Evolutionary conservation across 64 coral and sea anemone genomes (phyloP), one percentile per base, ranked within the genome.

Genomic region (Pocillopora verrucosa): DNA sequence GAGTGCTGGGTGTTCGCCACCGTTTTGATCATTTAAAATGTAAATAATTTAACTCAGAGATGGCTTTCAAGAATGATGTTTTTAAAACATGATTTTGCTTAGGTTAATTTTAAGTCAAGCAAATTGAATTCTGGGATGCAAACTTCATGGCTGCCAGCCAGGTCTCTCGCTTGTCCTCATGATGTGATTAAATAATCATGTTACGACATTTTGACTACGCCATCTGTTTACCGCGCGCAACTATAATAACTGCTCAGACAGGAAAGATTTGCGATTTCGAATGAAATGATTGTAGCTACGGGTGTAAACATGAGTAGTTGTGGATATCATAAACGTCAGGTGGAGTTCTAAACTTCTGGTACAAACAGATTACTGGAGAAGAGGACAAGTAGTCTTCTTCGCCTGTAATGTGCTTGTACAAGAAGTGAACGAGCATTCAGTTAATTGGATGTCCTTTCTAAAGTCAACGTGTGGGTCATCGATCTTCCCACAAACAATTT

Each of bases 381-480:
- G 59, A 80, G 26, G 78, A 80, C 11, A 62, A 2, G n/a, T n/a
- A n/a, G n/a, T n/a, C n/a, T n/a, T n/a, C n/a, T n/a, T n/a, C n/a
- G n/a, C n/a, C n/a, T n/a, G n/a, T n/a, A n/a, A n/a, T n/a, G n/a
- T n/a, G n/a, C n/a, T n/a, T n/a, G n/a, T n/a, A n/a, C n/a, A n/a
- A n/a, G n/a, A n/a, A n/a, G n/a, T 16, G 58, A 11, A 5, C 5
- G 3, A 35, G 13, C 78, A 4, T 25, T 30, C 25, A 59, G 78
- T n/a, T 61, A 56, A 14, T 26, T 58, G 58, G 59, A 61, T 61
- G 57, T 34, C 10, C 25, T 80, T 34, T 80, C 56, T 80, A 80
- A 80, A 80, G 78, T 24, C 24, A 61, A 68, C 10, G 65, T 80
- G 78, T 34, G 24, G 58, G 51, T 80, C n/a, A n/a, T n/a, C n/a